Percentiles rank a stretch among this genome's conserved stretches.
Conservation (phyloP, 1,140 invertebrate species). For the Neotoxoptera formosana region DNA sequence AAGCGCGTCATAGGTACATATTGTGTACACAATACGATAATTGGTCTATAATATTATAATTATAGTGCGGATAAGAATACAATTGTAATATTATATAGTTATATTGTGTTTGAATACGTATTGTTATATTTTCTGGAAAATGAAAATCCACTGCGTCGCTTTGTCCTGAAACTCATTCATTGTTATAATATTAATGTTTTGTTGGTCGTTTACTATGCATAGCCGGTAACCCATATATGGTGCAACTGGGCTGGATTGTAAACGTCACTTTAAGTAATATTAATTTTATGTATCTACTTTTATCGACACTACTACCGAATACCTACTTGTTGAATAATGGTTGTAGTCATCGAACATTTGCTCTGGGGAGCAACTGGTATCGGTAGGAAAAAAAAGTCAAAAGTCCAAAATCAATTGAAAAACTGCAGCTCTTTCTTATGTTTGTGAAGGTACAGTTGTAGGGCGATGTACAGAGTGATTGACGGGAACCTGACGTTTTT, state of each 20-base stretch:
- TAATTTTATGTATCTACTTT: too few species aligned
- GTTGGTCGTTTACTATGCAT: neutral
- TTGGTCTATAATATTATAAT: constrained; percentile 33
- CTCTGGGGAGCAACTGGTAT: neutral
- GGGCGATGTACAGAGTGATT: neutral
- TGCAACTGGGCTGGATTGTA: neutral
- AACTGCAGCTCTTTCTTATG: neutral
- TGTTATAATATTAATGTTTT: neutral
- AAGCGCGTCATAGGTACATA: neutral
- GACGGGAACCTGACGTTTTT: too few species aligned
- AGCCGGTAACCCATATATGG: neutral
- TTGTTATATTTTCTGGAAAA: neutral
- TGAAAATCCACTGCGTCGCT: neutral
- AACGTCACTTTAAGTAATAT: too few species aligned
- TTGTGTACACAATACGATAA: constrained; percentile 23
- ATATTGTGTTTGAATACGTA: neutral
- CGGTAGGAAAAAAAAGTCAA: neutral
- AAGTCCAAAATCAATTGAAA: neutral
- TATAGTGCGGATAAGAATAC: neutral
- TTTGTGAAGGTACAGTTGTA: neutral
- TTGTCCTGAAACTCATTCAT: neutral
- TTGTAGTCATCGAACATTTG: neutral
- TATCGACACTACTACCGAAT: neutral
- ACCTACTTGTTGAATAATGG: neutral
- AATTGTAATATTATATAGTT: neutral